Conservation (phyloP, 2,797 vertebrate species). For the Rhinoraja longicauda region DNA sequence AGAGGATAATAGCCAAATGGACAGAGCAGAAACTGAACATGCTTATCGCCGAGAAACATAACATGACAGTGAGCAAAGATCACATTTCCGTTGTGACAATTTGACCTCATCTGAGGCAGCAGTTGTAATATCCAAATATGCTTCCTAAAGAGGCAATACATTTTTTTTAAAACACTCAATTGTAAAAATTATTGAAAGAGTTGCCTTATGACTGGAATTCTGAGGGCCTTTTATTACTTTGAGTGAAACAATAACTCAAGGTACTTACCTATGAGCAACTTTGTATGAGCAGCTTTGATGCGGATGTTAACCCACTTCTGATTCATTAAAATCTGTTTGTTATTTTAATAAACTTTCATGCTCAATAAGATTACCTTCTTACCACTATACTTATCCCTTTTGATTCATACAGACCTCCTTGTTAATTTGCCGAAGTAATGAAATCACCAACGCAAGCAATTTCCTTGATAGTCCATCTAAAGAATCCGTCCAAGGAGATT, state of each 20-base stretch:
- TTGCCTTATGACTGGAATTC: neutral
- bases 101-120: neutral
- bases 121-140: neutral
- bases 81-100: neutral
- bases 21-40: neutral
- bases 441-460: slow-evolving; percentile 25
- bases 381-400: slow-evolving; percentile 11
- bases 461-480: slow-evolving; percentile 18
- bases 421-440: slow-evolving; percentile 13
- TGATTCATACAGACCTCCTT: neutral
- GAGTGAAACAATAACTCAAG: neutral
- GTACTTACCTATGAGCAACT: too few relatives aligned
- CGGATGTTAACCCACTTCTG: neutral
- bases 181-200: neutral
- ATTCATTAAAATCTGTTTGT: neutral
- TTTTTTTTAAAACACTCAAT: neutral
- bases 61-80: neutral
- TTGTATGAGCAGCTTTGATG: neutral
- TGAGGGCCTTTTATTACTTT: neutral
- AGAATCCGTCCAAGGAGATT: slow-evolving; percentile 32
- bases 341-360: neutral
- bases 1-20: neutral
- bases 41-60: neutral
- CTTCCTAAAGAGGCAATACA: neutral
- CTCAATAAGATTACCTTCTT: slow-evolving; percentile 15